Base-by-base conservation (phyloP, 37 sponge, comb jelly and placozoan species). In the Corticium candelabrum region DNA sequence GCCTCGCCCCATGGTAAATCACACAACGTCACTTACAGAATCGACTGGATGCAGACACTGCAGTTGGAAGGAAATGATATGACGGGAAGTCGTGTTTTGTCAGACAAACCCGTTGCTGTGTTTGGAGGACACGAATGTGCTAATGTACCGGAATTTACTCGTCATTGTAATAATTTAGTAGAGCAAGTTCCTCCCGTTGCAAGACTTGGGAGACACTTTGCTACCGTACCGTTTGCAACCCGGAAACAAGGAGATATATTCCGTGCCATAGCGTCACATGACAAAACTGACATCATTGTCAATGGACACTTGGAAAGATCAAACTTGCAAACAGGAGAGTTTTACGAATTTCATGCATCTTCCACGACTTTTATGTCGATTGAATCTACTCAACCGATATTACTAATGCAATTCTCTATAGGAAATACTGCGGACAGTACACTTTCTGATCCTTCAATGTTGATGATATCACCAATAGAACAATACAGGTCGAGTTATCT, bases 51-150 rank as follows among this genome's bases (percentile, higher is more conserved):
- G 15, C 11, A 50, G 21, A 50, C 62, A 21, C 15, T 21, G 11
- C 62, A 27, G 11, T 50, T 50, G 15, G 21, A 50, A 50, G 62
- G 15, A 21, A 21, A 50, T 21, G 62, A 50, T 21, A 21, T 50
- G 62, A 50, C 62, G 62, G 62, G 62, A 50, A 50, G 15, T 50
- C 62, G 62, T 27, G 62, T 50, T 21, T 50, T 50, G 15, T 50
- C 62, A 50, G 62, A 50, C 62, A 50, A 50, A 50, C 11, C 21
- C 11, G 62, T 50, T 21, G 11, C 62, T 21, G 62, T 50, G 15
- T 50, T 50, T 50, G 62, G 15, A 11, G 62, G 62, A 50, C 62
- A 50, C 62, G 62, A 50, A 50, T 50, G 62, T 21, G 62, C 62
- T 21, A 50, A 50, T 21, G 62, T 50, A 27, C 62, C 62, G 11